These are phyloP conservation scores for Dynastes grantii DNA, from an alignment of 2,888 invertebrate genomes.

Conservation along the genomic window DNA sequence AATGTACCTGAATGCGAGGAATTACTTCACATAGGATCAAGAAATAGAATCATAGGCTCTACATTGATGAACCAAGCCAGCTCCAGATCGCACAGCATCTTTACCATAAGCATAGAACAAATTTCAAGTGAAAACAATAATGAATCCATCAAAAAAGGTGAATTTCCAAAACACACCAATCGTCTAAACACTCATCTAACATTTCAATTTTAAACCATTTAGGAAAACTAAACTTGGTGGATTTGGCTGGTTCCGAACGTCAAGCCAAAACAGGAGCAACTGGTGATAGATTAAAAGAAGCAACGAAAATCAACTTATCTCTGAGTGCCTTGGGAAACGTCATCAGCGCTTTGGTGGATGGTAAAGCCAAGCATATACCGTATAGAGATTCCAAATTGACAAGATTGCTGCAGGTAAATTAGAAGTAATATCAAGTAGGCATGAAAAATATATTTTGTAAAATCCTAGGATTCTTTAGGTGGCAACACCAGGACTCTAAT, in stretches of 20 bases:
- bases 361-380: slow-evolving; percentile 85
- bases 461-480: slow-evolving; percentile 80
- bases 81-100: slow-evolving; percentile 90
- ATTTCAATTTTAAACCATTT: slow-evolving; percentile 5
- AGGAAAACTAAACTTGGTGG: slow-evolving; percentile 89
- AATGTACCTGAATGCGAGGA: slow-evolving; percentile 84
- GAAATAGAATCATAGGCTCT: slow-evolving; percentile 86
- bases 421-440: background rate
- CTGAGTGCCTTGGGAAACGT: slow-evolving; percentile 92
- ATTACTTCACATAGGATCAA: slow-evolving; percentile 83
- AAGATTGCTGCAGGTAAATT: slow-evolving; percentile 78
- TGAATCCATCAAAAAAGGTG: slow-evolving; percentile 67
- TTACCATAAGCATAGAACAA: slow-evolving; percentile 89
- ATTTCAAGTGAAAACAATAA: slow-evolving; percentile 73
- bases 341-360: slow-evolving; percentile 89
- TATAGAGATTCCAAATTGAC: slow-evolving; percentile 91
- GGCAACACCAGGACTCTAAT: slow-evolving; percentile 93
- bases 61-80: slow-evolving; percentile 92
- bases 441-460: slow-evolving; percentile 15
- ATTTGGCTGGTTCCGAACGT: slow-evolving; percentile 91
- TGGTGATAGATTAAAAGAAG: slow-evolving; percentile 89
- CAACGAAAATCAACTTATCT: slow-evolving; percentile 91
- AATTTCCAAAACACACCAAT: background rate
- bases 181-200: slow-evolving; percentile 66
- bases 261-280: slow-evolving; percentile 89